phyloP scores from a whole-genome alignment of 2,113 vertebrate genomes.

The Sisor rabdophorus region DNA sequence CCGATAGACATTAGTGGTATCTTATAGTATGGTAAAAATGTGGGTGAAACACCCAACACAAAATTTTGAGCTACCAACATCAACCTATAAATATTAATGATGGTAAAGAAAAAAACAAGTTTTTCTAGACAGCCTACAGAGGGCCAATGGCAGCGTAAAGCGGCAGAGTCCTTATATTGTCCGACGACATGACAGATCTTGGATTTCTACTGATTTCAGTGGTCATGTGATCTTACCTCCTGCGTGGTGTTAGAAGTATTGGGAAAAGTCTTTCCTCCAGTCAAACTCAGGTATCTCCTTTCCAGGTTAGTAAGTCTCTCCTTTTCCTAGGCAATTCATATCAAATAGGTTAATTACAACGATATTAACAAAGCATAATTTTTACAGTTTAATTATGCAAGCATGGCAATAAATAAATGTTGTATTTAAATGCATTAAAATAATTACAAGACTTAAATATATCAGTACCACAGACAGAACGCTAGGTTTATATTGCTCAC shows the following conservation, averaged over 20 bases:
- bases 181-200: conserved; percentile 13
- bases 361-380: neutral
- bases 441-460: neutral
- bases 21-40: conserved; percentile 23
- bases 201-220: conserved; percentile 2
- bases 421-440: neutral
- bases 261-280: conserved; percentile 77
- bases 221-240: conserved; percentile 73
- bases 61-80: conserved; percentile 31
- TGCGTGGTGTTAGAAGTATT: conserved; percentile 69
- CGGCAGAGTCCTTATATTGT: conserved; percentile 20
- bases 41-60: conserved; percentile 27
- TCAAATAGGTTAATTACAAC: neutral
- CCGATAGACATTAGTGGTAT: conserved; percentile 32
- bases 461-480: neutral
- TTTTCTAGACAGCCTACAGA: conserved; percentile 28
- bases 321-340: conserved; percentile 76
- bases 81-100: conserved; percentile 42
- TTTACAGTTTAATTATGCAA: neutral
- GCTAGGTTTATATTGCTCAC: neutral
- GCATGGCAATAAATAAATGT: neutral
- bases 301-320: conserved; percentile 80
- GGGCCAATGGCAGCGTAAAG: conserved; percentile 8
- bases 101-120: conserved; percentile 30
- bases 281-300: conserved; percentile 74